phyloP scores from a whole-genome alignment of 1,140 invertebrate species.

The Drosophila quadrilineata region DNA sequence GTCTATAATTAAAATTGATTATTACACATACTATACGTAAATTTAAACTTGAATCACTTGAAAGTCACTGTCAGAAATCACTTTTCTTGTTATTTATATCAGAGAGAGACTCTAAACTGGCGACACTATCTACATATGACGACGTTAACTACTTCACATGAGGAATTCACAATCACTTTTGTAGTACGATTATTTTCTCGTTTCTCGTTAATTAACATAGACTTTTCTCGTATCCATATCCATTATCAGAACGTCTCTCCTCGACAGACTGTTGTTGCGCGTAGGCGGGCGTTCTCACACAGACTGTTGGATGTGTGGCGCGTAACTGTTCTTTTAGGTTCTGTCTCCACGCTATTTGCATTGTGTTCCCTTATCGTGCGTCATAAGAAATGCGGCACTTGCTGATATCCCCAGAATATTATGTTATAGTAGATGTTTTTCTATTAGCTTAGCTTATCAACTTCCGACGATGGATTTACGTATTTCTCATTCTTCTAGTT shows the following conservation, averaged over 20 bases:
- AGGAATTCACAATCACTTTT: too few relatives aligned
- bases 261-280: not conserved
- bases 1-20: too few relatives aligned
- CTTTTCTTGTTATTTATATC: too few relatives aligned
- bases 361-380: conserved; percentile 12
- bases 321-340: not conserved
- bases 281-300: not conserved
- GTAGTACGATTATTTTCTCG: too few relatives aligned
- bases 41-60: too few relatives aligned
- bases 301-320: not conserved
- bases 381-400: conserved; percentile 9
- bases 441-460: conserved; percentile 21
- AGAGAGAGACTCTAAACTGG: too few relatives aligned
- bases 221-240: conserved; percentile 1
- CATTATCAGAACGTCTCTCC: not conserved
- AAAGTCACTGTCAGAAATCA: too few relatives aligned
- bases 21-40: too few relatives aligned
- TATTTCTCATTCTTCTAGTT: too few relatives aligned
- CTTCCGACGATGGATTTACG: not conserved
- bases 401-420: not conserved
- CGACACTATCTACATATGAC: too few relatives aligned
- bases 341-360: not conserved
- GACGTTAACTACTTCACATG: too few relatives aligned
- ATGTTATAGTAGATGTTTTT: not conserved
- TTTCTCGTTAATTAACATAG: too few relatives aligned